phyloP scores from a whole-genome alignment of 2,888 invertebrate genomes.

The Acanthopleura granulata region DNA sequence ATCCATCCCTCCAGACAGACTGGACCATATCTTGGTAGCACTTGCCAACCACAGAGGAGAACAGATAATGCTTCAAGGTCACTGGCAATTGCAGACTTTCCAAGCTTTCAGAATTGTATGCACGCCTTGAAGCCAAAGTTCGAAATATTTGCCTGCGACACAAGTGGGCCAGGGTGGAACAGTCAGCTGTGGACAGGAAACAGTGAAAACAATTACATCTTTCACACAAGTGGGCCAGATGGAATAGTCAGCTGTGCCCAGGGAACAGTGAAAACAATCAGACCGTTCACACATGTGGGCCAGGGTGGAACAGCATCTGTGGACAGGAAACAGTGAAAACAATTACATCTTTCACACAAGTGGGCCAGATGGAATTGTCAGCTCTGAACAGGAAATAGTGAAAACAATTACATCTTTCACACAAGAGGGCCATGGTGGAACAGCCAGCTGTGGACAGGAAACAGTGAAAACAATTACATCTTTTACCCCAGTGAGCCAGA shows the following conservation, averaged over 20 bases:
- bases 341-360: not conserved
- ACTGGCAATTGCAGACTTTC: not conserved
- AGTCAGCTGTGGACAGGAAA: not conserved
- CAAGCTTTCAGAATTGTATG: not conserved
- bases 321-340: too few relatives aligned
- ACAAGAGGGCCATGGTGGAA: too few relatives aligned
- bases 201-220: not conserved
- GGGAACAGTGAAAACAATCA: too few relatives aligned
- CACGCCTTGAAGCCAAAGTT: not conserved
- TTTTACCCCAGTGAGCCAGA: too few relatives aligned
- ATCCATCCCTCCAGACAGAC: not conserved
- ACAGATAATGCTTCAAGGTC: not conserved
- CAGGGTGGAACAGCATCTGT: too few relatives aligned
- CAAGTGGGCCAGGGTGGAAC: slow-evolving; percentile 1
- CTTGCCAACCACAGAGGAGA: not conserved
- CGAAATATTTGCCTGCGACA: not conserved
- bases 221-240: too few relatives aligned
- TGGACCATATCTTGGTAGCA: not conserved
- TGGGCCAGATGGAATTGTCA: not conserved
- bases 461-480: too few relatives aligned
- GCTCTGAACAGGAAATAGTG: not conserved
- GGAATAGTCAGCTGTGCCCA: too few relatives aligned
- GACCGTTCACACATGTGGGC: too few relatives aligned
- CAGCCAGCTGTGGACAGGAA: too few relatives aligned
- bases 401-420: not conserved